Evolutionary conservation across 1,140 invertebrate genomes (phyloP), one percentile per base, ranked within the genome.

Genomic region (Eurosta solidaginis): DNA sequence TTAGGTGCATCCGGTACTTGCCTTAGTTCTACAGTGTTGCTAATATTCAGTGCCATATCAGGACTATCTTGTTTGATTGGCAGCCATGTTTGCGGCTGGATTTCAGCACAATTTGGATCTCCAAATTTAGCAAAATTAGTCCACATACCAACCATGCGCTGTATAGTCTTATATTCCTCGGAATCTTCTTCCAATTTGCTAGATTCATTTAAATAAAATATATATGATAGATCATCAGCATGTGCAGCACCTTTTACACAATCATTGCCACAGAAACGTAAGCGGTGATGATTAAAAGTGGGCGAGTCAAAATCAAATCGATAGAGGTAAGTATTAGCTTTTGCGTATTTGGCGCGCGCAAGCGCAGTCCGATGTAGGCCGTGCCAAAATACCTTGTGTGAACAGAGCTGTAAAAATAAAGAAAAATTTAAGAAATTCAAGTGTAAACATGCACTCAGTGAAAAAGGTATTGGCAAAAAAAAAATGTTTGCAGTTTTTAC

Each of bases 151-250:
- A 87, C 50, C 83, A 87, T 80, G 2, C 84, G 78, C 45, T 84
- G 47, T 42, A 90, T 90, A 3, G 87, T 82, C 52, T 78, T 81
- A 74, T 87, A 87, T 74, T 85, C 87, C 1, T 29, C 77, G 0
- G 85, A 81, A 25, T 79, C 78, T 20, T 82, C 79, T 29, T 88
- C 83, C 82, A 87, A 79, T 77, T 89, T 89, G 47, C 82, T 82
- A 25, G 88, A 87, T 40, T 89, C 79, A 27, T 79, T 77, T 36
- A 87, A 89, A 77, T 89, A 86, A 80, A 92, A 93, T 45, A 93
- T 80, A 83, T 93, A 93, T 52, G 90, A 89, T 0, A 93, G 36
- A 76, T 93, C 92, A 78, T 93, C 92, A 0, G 89, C 90, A 83
- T 93, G 92, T 79, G 88, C 89, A 6, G 90, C 89, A 0, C 85